Percentiles rank a stretch among this genome's conserved stretches.
Evolutionary conservation across 2,113 vertebrate genomes (phyloP).

Genomic region (Emberiza fucata): DNA sequence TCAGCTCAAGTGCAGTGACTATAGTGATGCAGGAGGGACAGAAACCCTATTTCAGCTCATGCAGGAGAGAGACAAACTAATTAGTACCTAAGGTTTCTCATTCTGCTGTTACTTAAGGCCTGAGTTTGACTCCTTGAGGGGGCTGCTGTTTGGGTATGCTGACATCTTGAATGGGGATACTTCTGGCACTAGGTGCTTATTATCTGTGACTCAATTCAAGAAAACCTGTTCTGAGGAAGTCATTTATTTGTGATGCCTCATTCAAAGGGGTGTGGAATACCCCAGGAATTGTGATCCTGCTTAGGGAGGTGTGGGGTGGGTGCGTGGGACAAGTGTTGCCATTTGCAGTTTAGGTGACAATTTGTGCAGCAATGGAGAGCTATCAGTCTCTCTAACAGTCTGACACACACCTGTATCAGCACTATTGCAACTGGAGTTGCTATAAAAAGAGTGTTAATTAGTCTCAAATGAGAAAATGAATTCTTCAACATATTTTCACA

Average conservation of each 20-base stretch:
- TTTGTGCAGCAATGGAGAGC: background rate
- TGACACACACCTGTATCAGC: background rate
- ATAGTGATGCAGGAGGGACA: fast-evolving
- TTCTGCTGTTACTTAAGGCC: background rate
- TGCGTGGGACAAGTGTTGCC: background rate
- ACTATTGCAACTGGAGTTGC: background rate
- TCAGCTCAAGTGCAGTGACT: background rate
- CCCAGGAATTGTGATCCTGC: background rate
- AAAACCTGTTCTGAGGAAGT: background rate
- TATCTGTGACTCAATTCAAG: background rate
- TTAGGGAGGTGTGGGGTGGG: fast-evolving
- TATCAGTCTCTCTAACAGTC: background rate
- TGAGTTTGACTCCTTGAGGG: background rate
- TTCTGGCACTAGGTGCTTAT: background rate
- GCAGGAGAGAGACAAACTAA: background rate
- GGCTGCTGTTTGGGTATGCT: background rate
- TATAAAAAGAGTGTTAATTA: background rate
- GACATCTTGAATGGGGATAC: background rate
- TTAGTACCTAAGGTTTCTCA: background rate
- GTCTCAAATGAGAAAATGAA: background rate
- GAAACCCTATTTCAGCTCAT: background rate
- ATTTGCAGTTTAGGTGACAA: background rate
- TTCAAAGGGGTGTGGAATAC: background rate
- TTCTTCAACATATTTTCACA: background rate
- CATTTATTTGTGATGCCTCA: background rate